Evolutionary conservation across 2,888 invertebrate species (phyloP).

Genomic region (Pilophorus perplexus): DNA sequence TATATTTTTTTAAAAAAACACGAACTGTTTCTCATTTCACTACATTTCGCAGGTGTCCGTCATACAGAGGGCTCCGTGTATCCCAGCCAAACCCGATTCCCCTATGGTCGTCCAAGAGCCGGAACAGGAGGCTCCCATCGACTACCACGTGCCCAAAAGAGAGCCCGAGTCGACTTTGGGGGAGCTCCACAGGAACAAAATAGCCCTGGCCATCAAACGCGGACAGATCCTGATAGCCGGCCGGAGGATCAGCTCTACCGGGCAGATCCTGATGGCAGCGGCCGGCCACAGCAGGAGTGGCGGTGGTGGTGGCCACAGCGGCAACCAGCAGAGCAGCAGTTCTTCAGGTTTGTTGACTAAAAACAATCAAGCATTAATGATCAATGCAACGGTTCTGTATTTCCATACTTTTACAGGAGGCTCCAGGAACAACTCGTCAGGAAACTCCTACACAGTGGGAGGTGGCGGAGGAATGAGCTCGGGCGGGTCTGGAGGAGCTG

Average conservation of each 20-base stretch:
- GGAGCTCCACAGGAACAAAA: constrained; percentile 45
- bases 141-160: constrained; percentile 82
- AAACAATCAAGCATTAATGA: constrained; percentile 47
- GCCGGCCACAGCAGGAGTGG: constrained; percentile 76
- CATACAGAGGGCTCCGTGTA: constrained; percentile 73
- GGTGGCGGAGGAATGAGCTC: constrained; percentile 60
- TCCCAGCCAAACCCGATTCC: constrained; percentile 52
- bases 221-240: constrained; percentile 47
- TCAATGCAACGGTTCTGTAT: constrained; percentile 52
- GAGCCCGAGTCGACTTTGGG: too few species aligned
- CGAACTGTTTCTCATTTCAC: too few species aligned
- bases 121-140: constrained; percentile 82
- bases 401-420: constrained; percentile 52
- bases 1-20: too few species aligned
- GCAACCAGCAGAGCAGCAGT: constrained; percentile 53
- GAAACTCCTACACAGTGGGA: constrained; percentile 51
- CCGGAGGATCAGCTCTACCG: constrained; percentile 48
- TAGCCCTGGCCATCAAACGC: constrained; percentile 48
- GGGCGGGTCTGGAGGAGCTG: constrained; percentile 60
- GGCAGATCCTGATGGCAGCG: constrained; percentile 65
- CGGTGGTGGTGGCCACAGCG: constrained; percentile 56
- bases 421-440: constrained; percentile 56
- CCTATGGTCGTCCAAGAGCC: constrained; percentile 57
- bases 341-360: constrained; percentile 52
- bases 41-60: constrained; percentile 77